phyloP scores from a whole-genome alignment of 2,113 vertebrate genomes.

The Amphiprion ocellaris region DNA sequence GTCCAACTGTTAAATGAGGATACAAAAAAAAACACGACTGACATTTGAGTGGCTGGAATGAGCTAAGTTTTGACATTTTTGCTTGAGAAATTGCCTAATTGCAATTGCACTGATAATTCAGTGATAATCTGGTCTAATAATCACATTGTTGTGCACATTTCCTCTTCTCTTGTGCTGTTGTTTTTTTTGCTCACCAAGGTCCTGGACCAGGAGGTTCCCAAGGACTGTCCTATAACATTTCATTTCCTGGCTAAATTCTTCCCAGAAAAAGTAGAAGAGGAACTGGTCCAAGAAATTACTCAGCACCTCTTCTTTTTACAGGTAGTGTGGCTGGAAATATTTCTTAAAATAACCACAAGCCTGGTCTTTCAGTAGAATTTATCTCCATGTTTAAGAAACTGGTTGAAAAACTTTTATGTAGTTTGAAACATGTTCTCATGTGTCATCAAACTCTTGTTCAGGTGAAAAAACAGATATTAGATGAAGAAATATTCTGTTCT shows the following conservation, averaged over 20 bases:
- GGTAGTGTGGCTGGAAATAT: constrained; percentile 72
- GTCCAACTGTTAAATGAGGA: not conserved
- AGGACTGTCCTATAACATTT: constrained; percentile 93
- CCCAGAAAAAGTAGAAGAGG: constrained; percentile 95
- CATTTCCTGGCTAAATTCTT: constrained; percentile 94
- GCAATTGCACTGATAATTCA: too few relatives aligned
- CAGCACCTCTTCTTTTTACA: constrained; percentile 97
- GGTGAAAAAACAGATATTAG: constrained; percentile 96
- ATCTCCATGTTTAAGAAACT: not conserved
- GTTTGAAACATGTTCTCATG: not conserved
- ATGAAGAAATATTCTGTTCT: constrained; percentile 95
- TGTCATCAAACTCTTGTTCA: constrained; percentile 61
- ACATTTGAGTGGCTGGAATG: not conserved
- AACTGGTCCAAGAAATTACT: constrained; percentile 94
- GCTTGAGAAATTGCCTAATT: too few relatives aligned
- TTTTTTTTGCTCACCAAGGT: constrained; percentile 79
- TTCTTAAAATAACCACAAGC: not conserved
- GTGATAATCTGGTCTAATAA: too few relatives aligned
- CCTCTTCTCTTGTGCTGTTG: not conserved
- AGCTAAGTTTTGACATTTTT: too few relatives aligned
- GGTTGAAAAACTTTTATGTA: not conserved
- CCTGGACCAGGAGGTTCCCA: constrained; percentile 94
- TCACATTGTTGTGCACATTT: not conserved
- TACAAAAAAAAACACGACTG: not conserved
- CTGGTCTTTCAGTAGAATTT: not conserved